Evolutionary conservation across 2,888 invertebrate genomes (phyloP).

Genomic region (Monopis laevigella): DNA sequence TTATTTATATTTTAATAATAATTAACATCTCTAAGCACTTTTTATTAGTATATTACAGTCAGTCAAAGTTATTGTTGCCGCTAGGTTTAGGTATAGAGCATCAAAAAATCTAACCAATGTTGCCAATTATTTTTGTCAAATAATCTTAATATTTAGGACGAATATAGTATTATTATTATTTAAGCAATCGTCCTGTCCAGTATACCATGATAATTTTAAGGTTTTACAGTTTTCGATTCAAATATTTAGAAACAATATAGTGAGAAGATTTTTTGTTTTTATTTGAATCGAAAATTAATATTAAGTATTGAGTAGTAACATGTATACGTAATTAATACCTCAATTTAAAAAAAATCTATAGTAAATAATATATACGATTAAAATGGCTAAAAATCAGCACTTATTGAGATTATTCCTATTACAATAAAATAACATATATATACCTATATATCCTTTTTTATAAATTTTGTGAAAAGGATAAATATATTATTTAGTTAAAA

Average conservation of each 20-base stretch:
- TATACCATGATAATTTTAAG: slow-evolving; percentile 4
- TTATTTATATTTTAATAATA: too few relatives aligned
- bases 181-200: slow-evolving; percentile 20
- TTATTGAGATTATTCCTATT: slow-evolving; percentile 9
- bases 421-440: slow-evolving; percentile 11
- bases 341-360: slow-evolving; percentile 20
- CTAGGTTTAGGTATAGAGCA: too few relatives aligned
- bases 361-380: slow-evolving; percentile 12
- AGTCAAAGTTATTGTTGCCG: too few relatives aligned
- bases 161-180: slow-evolving; percentile 1
- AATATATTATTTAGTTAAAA: too few relatives aligned
- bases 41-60: too few relatives aligned
- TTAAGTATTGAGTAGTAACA: too few relatives aligned
- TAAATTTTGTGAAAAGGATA: slow-evolving; percentile 11
- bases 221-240: slow-evolving; percentile 2
- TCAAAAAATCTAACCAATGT: too few relatives aligned
- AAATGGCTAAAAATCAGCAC: slow-evolving; percentile 8
- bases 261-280: not conserved
- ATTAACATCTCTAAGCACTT: too few relatives aligned
- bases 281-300: slow-evolving; percentile 13
- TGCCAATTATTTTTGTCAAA: too few relatives aligned
- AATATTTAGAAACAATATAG: not conserved
- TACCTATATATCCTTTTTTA: slow-evolving; percentile 10
- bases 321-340: slow-evolving; percentile 66
- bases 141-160: slow-evolving; percentile 12